Evolutionary conservation across 2,797 vertebrate genomes (phyloP).

Genomic region (Syndactyla subalaris): DNA sequence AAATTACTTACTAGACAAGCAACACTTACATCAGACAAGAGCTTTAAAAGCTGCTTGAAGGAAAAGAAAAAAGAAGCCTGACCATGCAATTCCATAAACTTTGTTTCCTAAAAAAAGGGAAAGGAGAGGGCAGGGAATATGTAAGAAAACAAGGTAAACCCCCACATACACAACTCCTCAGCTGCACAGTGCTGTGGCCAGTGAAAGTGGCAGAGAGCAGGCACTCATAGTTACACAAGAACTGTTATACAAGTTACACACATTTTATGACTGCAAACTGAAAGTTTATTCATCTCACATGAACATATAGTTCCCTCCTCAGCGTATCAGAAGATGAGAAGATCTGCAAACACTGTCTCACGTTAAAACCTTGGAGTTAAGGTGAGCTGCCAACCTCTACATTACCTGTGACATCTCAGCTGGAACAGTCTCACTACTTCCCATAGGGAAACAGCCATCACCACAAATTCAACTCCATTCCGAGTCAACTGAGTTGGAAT

Average conservation of each 20-base stretch:
- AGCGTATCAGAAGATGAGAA: not conserved
- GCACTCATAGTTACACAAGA: not conserved
- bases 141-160: not conserved
- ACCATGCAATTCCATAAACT: not conserved
- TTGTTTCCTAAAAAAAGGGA: not conserved
- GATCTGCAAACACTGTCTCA: not conserved
- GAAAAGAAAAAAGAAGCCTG: not conserved
- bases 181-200: not conserved
- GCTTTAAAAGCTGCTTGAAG: not conserved
- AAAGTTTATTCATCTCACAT: slow-evolving; percentile 16
- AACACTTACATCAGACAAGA: not conserved
- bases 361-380: not conserved
- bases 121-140: not conserved
- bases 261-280: not conserved
- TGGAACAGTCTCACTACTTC: not conserved
- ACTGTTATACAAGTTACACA: not conserved
- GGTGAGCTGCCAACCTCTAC: not conserved
- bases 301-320: not conserved
- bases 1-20: not conserved
- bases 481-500: not conserved
- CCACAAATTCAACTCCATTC: not conserved
- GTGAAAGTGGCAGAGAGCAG: slow-evolving; percentile 9
- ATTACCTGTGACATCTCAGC: not conserved
- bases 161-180: rapidly evolving
- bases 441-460: slow-evolving; percentile 19